A percentile compares a stretch with the other conserved stretches of the same genome.
Evolutionary conservation across 64 coral and sea anemone species (phyloP).

Genomic region (Porites lutea): DNA sequence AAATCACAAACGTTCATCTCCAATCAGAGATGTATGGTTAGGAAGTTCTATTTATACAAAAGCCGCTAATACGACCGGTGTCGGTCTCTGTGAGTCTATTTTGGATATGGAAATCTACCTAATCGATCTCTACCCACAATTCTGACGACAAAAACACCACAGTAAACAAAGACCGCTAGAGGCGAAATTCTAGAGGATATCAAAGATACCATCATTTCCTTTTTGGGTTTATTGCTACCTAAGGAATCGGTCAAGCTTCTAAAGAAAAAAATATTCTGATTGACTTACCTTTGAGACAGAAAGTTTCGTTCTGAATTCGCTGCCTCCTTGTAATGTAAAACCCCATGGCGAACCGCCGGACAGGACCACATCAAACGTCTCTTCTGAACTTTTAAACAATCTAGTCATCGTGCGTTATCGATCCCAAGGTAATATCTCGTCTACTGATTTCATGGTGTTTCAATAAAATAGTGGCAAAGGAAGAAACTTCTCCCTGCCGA

Average conservation of each 20-base stretch:
- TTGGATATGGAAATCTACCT: slow-evolving; percentile 16
- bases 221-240: neutral
- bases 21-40: neutral
- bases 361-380: slow-evolving; percentile 79
- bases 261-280: neutral
- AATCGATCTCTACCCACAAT: slow-evolving; percentile 37
- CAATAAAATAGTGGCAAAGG: slow-evolving; percentile 22
- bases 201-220: slow-evolving; percentile 17
- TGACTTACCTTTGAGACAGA: slow-evolving; percentile 82
- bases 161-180: slow-evolving; percentile 27
- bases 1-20: slow-evolving; percentile 17
- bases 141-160: slow-evolving; percentile 44
- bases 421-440: slow-evolving; percentile 11
- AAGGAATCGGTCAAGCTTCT: neutral
- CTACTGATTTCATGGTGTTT: slow-evolving; percentile 53
- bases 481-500: slow-evolving; percentile 15
- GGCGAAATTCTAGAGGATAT: neutral
- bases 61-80: neutral
- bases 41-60: neutral
- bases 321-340: slow-evolving; percentile 90
- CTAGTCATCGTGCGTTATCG: slow-evolving; percentile 69
- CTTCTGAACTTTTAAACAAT: slow-evolving; percentile 43
- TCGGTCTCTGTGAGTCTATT: neutral
- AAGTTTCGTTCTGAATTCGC: slow-evolving; percentile 89
- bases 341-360: slow-evolving; percentile 90